These are phyloP conservation scores for Drosophila ananassae DNA, from an alignment of 1,140 invertebrate genomes.

Conservation along the genomic window DNA sequence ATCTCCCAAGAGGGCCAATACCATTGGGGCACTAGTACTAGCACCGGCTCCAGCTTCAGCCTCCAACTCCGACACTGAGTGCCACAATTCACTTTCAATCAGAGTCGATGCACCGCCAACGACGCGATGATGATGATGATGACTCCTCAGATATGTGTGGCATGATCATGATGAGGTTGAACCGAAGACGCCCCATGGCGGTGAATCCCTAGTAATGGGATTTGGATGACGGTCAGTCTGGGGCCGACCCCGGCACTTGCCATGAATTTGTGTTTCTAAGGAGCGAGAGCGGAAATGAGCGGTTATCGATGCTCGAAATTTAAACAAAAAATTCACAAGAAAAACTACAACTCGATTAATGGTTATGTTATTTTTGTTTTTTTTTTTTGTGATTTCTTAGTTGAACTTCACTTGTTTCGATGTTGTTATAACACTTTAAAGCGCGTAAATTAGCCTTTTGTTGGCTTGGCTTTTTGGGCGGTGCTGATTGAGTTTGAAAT, in stretches of 20 bases:
- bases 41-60: slow-evolving; percentile 8
- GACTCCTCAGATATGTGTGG: not conserved
- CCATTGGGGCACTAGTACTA: slow-evolving; percentile 15
- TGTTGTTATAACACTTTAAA: slow-evolving; percentile 68
- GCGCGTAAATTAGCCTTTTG: slow-evolving; percentile 66
- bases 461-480: slow-evolving; percentile 17
- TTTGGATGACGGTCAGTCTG: slow-evolving; percentile 41
- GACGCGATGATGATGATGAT: slow-evolving; percentile 4
- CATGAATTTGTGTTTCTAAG: slow-evolving; percentile 3
- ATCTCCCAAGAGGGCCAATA: not conserved
- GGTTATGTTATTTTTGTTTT: slow-evolving; percentile 31
- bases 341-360: slow-evolving; percentile 49
- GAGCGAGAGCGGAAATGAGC: slow-evolving; percentile 60
- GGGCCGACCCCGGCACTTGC: slow-evolving; percentile 56
- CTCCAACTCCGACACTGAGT: slow-evolving; percentile 22
- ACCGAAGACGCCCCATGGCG: slow-evolving; percentile 42
- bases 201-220: slow-evolving; percentile 52
- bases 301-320: slow-evolving; percentile 49
- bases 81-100: slow-evolving; percentile 73
- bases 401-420: not conserved
- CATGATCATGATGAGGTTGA: slow-evolving; percentile 3
- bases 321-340: not conserved
- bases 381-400: slow-evolving; percentile 8
- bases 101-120: slow-evolving; percentile 27
- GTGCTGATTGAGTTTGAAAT: slow-evolving; percentile 63